Evolutionary conservation across 1,140 invertebrate species (phyloP).

Genomic region (Lethrus apterus): DNA sequence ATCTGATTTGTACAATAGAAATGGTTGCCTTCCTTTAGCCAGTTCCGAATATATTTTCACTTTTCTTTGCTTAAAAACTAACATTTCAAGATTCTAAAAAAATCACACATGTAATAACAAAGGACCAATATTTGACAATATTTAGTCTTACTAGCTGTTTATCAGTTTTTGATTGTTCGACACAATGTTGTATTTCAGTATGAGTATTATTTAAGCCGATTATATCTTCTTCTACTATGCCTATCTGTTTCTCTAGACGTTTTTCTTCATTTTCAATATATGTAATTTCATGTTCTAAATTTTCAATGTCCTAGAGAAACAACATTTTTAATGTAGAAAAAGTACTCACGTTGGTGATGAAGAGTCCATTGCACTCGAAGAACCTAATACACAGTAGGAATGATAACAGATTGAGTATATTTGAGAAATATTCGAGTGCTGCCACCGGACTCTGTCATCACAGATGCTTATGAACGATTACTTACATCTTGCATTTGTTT

Average conservation of each 20-base stretch:
- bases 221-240: constrained; percentile 31
- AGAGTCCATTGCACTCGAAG: too few relatives aligned
- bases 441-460: too few relatives aligned
- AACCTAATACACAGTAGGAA: too few relatives aligned
- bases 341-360: constrained; percentile 5
- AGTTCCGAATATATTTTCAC: constrained; percentile 48
- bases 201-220: constrained; percentile 20
- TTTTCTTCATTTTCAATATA: constrained; percentile 22
- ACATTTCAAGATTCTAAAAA: constrained; percentile 50
- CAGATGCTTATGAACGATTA: too few relatives aligned
- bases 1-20: constrained; percentile 45
- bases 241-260: constrained; percentile 28
- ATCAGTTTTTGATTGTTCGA: constrained; percentile 44
- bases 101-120: constrained; percentile 12
- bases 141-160: constrained; percentile 42
- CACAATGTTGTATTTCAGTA: constrained; percentile 24
- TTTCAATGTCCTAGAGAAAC: constrained; percentile 15
- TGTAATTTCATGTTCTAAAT: constrained; percentile 21
- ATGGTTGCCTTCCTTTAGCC: constrained; percentile 41
- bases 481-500: constrained; percentile 48
- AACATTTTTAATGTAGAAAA: constrained; percentile 3
- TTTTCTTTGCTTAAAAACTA: constrained; percentile 54
- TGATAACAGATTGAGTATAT: too few relatives aligned
- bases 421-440: too few relatives aligned
- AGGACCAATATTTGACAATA: constrained; percentile 7